phyloP scores from a whole-genome alignment of 2,797 vertebrate species.

The Nannoperca obscura region DNA sequence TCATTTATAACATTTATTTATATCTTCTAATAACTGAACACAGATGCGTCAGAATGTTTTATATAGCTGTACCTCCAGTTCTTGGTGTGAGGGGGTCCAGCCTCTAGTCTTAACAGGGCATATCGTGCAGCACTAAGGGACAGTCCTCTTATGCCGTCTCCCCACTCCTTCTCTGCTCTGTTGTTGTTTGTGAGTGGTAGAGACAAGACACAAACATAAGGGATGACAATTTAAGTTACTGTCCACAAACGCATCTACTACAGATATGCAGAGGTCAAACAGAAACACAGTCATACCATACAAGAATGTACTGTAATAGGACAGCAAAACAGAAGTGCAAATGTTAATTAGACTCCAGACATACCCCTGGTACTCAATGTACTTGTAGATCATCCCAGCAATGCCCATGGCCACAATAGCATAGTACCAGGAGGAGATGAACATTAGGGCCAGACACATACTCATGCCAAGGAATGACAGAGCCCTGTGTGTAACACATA shows the following conservation, averaged over 20 bases:
- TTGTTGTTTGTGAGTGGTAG: slow-evolving; percentile 36
- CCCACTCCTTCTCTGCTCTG: slow-evolving; percentile 99
- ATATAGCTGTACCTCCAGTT: slow-evolving; percentile 92
- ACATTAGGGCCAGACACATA: slow-evolving; percentile 98
- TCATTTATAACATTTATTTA: background rate
- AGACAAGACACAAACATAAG: slow-evolving; percentile 10
- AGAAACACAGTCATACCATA: background rate
- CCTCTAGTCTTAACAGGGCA: slow-evolving; percentile 92
- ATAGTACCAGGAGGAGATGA: slow-evolving; percentile 99
- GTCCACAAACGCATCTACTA: background rate
- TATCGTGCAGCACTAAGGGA: slow-evolving; percentile 96
- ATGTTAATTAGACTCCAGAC: slow-evolving; percentile 62
- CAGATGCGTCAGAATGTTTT: background rate
- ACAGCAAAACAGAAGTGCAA: background rate
- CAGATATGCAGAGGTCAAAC: slow-evolving; percentile 4
- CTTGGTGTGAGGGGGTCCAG: slow-evolving; percentile 97
- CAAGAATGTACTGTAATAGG: background rate
- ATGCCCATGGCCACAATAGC: slow-evolving; percentile 98
- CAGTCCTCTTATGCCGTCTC: slow-evolving; percentile 96
- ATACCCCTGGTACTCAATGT: slow-evolving; percentile 99
- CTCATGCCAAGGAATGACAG: slow-evolving; percentile 98
- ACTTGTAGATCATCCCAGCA: slow-evolving; percentile 99
- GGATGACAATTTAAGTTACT: background rate
- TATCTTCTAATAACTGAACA: background rate
- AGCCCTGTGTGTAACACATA: slow-evolving; percentile 83